Conservation (phyloP, 2,113 vertebrate genomes). For the Anguilla rostrata region DNA sequence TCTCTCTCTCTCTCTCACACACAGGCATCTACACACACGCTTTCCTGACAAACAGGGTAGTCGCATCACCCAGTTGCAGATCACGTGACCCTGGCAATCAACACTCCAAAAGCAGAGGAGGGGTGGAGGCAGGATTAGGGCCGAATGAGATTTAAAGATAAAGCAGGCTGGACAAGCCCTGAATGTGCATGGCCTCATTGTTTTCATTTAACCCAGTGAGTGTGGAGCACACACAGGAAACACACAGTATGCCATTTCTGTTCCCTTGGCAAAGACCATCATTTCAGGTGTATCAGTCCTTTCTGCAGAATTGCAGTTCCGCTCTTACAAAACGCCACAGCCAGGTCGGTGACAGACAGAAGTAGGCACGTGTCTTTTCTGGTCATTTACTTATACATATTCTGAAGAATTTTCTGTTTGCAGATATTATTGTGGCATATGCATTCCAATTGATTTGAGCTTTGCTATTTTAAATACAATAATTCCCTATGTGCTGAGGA, state of each 20-base stretch:
- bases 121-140: slow-evolving; percentile 10
- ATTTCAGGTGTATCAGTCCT: not conserved
- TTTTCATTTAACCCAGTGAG: slow-evolving; percentile 27
- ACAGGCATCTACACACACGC: slow-evolving; percentile 33
- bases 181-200: slow-evolving; percentile 40
- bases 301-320: too few species aligned
- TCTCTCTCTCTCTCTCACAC: slow-evolving; percentile 16
- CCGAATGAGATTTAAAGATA: slow-evolving; percentile 22
- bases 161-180: not conserved
- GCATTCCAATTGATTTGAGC: not conserved
- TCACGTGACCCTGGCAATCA: slow-evolving; percentile 65
- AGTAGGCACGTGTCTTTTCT: not conserved
- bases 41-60: slow-evolving; percentile 67
- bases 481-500: not conserved
- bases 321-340: not conserved
- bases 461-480: not conserved
- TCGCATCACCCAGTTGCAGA: slow-evolving; percentile 56
- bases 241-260: not conserved
- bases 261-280: not conserved
- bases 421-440: not conserved
- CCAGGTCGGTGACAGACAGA: not conserved
- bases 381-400: not conserved
- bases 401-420: not conserved
- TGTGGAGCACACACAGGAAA: not conserved
- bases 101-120: slow-evolving; percentile 31